Conservation (phyloP, 2,113 vertebrate species). For the Bostrychus sinensis region DNA sequence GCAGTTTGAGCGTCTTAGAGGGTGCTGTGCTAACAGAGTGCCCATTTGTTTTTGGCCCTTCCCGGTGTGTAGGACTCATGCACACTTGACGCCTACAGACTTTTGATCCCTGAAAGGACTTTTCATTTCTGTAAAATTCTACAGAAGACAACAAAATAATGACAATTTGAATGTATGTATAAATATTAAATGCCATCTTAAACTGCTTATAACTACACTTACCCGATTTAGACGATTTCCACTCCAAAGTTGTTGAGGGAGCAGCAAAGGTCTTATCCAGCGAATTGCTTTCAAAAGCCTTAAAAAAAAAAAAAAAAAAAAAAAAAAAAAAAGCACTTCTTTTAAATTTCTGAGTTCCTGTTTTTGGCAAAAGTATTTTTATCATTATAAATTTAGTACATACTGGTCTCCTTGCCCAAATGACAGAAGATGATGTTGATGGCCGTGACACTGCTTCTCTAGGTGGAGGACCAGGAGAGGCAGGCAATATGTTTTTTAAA, state of each 20-base stretch:
- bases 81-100: constrained; percentile 79
- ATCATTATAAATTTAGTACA: not conserved
- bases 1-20: constrained; percentile 50
- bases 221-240: constrained; percentile 82
- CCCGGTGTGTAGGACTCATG: constrained; percentile 61
- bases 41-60: constrained; percentile 79
- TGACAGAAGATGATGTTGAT: constrained; percentile 52
- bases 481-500: constrained; percentile 64
- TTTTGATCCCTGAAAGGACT: constrained; percentile 63
- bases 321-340: not conserved
- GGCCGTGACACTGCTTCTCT: constrained; percentile 24
- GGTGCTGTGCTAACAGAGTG: constrained; percentile 63
- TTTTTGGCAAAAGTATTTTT: not conserved
- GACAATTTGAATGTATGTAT: not conserved
- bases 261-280: constrained; percentile 76
- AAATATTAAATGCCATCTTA: not conserved
- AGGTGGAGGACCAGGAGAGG: constrained; percentile 54
- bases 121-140: constrained; percentile 68
- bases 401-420: constrained; percentile 60
- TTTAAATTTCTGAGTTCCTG: not conserved
- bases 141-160: constrained; percentile 2
- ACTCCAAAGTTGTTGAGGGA: constrained; percentile 79
- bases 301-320: constrained; percentile 5
- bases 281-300: constrained; percentile 76
- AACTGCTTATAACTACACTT: constrained; percentile 15